A percentile compares a stretch with the other conserved stretches of the same genome.
phyloP scores from a whole-genome alignment of 2,797 vertebrate species.

The Acanthurus lineatus region DNA sequence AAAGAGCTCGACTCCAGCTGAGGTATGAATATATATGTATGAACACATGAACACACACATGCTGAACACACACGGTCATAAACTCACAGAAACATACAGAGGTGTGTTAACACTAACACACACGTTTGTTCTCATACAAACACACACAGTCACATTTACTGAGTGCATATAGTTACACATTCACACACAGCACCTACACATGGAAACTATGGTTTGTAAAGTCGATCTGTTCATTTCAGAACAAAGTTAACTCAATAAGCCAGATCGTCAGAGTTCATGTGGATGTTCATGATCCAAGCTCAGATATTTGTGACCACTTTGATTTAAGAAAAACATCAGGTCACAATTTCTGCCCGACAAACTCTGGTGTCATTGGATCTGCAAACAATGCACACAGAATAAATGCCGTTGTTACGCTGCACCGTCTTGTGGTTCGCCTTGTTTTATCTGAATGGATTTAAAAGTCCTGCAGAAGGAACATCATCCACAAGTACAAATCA shows the following conservation, averaged over 20 bases:
- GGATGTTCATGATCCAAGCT: not conserved
- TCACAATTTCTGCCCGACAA: not conserved
- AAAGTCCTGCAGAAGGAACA: too few species aligned
- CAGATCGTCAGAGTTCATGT: not conserved
- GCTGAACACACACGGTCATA: not conserved
- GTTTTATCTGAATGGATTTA: too few species aligned
- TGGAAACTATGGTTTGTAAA: not conserved
- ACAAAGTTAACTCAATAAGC: too few species aligned
- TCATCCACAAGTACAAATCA: too few species aligned
- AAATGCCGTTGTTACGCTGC: too few species aligned
- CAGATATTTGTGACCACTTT: not conserved
- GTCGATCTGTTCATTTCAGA: not conserved
- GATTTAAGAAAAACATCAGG: not conserved
- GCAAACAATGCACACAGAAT: not conserved
- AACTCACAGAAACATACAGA: not conserved
- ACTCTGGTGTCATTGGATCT: too few species aligned
- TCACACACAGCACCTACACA: not conserved
- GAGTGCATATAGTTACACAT: not conserved
- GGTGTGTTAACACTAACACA: not conserved
- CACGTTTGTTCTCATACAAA: not conserved
- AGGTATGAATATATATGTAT: not conserved
- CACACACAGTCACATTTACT: not conserved
- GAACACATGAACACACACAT: not conserved
- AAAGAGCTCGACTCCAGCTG: conserved; percentile 17
- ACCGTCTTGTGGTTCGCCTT: too few species aligned